Conservation (phyloP, 2,888 invertebrate species). For the Terebella lapidaria region DNA sequence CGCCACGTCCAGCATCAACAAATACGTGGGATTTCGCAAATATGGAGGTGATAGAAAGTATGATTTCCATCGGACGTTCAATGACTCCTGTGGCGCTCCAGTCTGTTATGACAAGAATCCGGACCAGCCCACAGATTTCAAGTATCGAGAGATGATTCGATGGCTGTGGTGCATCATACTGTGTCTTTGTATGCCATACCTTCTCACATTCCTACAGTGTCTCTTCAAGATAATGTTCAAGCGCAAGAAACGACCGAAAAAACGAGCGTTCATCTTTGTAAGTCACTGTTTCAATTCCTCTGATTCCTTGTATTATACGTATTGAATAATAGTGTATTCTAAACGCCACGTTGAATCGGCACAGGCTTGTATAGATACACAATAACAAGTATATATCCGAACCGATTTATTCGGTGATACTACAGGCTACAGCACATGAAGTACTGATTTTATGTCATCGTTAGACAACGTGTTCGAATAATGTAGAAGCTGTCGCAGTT, state of each 20-base stretch:
- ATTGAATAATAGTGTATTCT: too few relatives aligned
- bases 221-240: constrained; percentile 15
- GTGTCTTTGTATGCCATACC: constrained; percentile 11
- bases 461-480: too few relatives aligned
- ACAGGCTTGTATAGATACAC: too few relatives aligned
- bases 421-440: too few relatives aligned
- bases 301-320: too few relatives aligned
- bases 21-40: background rate
- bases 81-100: background rate
- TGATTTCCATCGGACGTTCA: background rate
- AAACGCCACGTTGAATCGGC: too few relatives aligned
- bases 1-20: background rate
- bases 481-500: too few relatives aligned
- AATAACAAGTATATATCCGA: too few relatives aligned
- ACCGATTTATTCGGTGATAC: too few relatives aligned
- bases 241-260: constrained; percentile 4
- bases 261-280: constrained; percentile 12
- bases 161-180: constrained; percentile 18
- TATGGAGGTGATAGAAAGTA: background rate
- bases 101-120: background rate
- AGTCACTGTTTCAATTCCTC: too few relatives aligned
- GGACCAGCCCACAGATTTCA: background rate
- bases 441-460: too few relatives aligned
- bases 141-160: background rate
- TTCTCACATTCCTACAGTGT: constrained; percentile 10